Percentiles rank a stretch among this genome's conserved stretches.
phyloP scores from a whole-genome alignment of 1,140 invertebrate genomes.

The Amyelois transitella region DNA sequence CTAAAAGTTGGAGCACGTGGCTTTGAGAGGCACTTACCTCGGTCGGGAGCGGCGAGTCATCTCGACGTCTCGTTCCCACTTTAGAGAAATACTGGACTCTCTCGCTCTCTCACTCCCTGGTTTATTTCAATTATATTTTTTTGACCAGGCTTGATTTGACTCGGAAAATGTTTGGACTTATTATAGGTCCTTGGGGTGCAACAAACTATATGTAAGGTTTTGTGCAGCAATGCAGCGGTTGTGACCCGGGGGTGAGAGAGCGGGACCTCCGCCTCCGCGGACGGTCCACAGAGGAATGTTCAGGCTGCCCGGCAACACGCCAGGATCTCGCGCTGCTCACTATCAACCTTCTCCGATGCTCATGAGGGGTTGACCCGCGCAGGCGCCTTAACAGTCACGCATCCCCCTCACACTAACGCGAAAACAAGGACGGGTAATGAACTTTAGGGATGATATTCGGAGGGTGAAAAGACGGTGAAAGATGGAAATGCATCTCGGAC shows the following conservation, averaged over 20 bases:
- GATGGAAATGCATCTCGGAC: constrained; percentile 71
- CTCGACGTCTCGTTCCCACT: constrained; percentile 65
- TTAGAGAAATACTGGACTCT: constrained; percentile 50
- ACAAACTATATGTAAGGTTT: constrained; percentile 8
- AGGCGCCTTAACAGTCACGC: constrained; percentile 36
- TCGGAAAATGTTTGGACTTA: constrained; percentile 14
- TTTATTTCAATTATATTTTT: constrained; percentile 23
- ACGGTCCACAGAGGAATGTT: constrained; percentile 65
- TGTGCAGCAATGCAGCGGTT: constrained; percentile 22
- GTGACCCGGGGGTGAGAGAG: constrained; percentile 56
- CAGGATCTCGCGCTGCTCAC: constrained; percentile 55
- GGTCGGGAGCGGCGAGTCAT: constrained; percentile 50
- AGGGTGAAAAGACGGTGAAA: constrained; percentile 70
- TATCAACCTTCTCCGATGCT: constrained; percentile 56
- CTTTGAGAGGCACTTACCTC: constrained; percentile 63
- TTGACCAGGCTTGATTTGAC: not conserved
- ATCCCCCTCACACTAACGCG: constrained; percentile 36
- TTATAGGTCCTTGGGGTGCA: constrained; percentile 18
- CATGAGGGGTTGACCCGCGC: constrained; percentile 60
- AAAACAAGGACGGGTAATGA: constrained; percentile 32
- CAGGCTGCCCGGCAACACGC: constrained; percentile 45
- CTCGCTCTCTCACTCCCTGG: constrained; percentile 67
- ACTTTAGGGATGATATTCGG: constrained; percentile 63
- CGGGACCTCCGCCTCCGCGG: constrained; percentile 64
- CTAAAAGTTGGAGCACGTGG: constrained; percentile 57